Percentiles rank a stretch among this genome's conserved stretches.
These are phyloP conservation scores for Amyelois transitella DNA, from an alignment of 1,140 invertebrate genomes.

Conservation along the genomic window DNA sequence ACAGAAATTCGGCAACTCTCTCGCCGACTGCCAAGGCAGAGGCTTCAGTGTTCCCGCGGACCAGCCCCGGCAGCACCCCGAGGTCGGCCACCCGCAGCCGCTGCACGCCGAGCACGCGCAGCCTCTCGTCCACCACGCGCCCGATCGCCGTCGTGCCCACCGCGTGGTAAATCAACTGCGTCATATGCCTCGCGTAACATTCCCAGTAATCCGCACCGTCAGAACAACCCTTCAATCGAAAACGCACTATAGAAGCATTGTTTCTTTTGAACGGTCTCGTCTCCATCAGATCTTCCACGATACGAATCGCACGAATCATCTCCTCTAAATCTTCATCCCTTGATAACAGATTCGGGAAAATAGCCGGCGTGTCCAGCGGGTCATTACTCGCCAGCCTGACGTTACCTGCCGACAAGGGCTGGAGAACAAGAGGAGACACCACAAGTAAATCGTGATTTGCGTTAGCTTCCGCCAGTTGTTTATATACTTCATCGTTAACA, in stretches of 20 bases:
- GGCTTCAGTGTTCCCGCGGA: constrained; percentile 55
- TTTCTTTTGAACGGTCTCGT: constrained; percentile 70
- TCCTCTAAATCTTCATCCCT: constrained; percentile 77
- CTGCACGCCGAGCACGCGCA: constrained; percentile 56
- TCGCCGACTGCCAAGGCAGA: constrained; percentile 70
- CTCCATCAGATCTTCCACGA: constrained; percentile 72
- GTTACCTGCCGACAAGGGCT: constrained; percentile 81
- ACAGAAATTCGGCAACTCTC: constrained; percentile 76
- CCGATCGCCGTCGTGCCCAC: constrained; percentile 39
- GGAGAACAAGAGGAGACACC: constrained; percentile 75
- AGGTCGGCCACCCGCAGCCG: constrained; percentile 67
- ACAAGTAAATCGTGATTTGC: constrained; percentile 46
- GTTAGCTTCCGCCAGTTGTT: constrained; percentile 43
- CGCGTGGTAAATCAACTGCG: constrained; percentile 70
- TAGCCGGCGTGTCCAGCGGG: constrained; percentile 82
- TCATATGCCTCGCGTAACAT: constrained; percentile 60
- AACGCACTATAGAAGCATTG: constrained; percentile 23
- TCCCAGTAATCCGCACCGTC: constrained; percentile 53
- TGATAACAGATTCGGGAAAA: constrained; percentile 85
- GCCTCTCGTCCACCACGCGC: constrained; percentile 27
- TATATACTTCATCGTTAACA: constrained; percentile 53
- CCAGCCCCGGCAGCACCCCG: constrained; percentile 50
- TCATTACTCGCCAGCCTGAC: constrained; percentile 79
- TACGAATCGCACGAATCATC: constrained; percentile 74
- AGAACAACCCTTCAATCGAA: constrained; percentile 25